Evolutionary conservation across 1,140 invertebrate genomes (phyloP).

Genomic region (Sycobia sp.): DNA sequence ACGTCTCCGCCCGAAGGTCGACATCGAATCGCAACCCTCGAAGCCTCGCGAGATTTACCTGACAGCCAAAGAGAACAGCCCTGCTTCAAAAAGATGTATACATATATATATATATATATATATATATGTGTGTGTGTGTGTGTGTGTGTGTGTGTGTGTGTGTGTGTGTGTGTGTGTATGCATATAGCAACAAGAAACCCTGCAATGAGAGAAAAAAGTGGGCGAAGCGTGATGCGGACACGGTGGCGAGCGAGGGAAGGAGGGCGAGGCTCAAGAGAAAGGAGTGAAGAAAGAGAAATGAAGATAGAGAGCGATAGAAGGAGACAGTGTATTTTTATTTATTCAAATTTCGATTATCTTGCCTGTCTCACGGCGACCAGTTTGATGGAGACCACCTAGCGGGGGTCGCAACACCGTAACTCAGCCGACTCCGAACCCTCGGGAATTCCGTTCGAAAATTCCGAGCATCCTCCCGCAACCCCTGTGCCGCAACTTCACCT

Average conservation of each 20-base stretch:
- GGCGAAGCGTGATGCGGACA: slow-evolving; percentile 25
- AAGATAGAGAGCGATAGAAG: not conserved
- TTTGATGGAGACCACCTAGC: slow-evolving; percentile 51
- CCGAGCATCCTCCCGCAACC: slow-evolving; percentile 6
- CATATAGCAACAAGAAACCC: not conserved
- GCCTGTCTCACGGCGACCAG: slow-evolving; percentile 44
- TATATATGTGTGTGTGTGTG: too few species aligned
- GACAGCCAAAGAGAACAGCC: slow-evolving; percentile 30
- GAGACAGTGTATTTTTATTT: slow-evolving; percentile 45
- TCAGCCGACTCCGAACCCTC: slow-evolving; percentile 42
- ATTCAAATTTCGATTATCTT: slow-evolving; percentile 56
- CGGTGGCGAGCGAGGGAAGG: not conserved
- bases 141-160: too few species aligned
- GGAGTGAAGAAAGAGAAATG: slow-evolving; percentile 25
- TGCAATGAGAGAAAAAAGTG: slow-evolving; percentile 17
- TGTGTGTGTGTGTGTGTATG: too few species aligned
- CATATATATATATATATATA: too few species aligned
- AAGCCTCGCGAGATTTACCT: slow-evolving; percentile 33
- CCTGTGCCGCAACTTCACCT: not conserved
- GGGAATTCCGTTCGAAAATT: slow-evolving; percentile 45
- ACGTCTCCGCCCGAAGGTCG: slow-evolving; percentile 15
- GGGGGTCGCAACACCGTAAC: slow-evolving; percentile 46
- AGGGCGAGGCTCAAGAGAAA: slow-evolving; percentile 16
- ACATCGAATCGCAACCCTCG: slow-evolving; percentile 23
- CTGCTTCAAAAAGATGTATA: slow-evolving; percentile 1